Base-by-base conservation (phyloP, 1,140 invertebrate genomes). In the Eumeta japonica region DNA sequence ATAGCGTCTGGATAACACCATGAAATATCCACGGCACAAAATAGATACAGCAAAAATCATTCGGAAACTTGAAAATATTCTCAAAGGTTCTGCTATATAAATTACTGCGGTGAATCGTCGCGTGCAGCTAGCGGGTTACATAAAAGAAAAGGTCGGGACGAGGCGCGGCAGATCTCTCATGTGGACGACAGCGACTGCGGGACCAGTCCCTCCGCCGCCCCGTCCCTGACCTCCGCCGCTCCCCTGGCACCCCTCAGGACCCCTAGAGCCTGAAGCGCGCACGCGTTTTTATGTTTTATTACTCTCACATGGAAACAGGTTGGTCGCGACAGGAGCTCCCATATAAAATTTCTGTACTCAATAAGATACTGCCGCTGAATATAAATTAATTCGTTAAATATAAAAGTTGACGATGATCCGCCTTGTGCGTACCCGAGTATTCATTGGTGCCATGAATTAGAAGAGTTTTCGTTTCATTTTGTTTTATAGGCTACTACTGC, bases 331-430 rank as follows among this genome's bases (percentile, higher is more conserved):
- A 49, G 55, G 44, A 55, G 53, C 62, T 48, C 28, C 13, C 28
- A 45, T 64, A 64, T 67, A 65, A 68, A 66, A 67, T 57, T 66
- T 58, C 61, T 53, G 67, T 67, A 72, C 67, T 65, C 66, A 66
- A 68, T 66, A 66, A 66, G 53, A 52, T 58, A 62, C 58, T 46
- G 45, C 48, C 50, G 47, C 44, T 56, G 64, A 55, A 67, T 65
- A 58, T 53, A 53, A 67, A 62, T 61, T 66, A 65, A 61, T 59
- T 55, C 12, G 28, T 13, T 46, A 53, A 54, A 67, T 59, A 64
- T 62, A 52, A 56, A 43, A 52, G 58, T 59, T 51, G 51, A 39
- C 24, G 20, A 38, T 46, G n/a, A n/a, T n/a, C n/a, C n/a, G n/a
- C n/a, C n/a, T n/a, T n/a, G n/a, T n/a, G n/a, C n/a, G 41, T 34